Evolutionary conservation across 2,888 invertebrate genomes (phyloP), one percentile per base, ranked within the genome.

Genomic region (Parascotia fuliginaria): DNA sequence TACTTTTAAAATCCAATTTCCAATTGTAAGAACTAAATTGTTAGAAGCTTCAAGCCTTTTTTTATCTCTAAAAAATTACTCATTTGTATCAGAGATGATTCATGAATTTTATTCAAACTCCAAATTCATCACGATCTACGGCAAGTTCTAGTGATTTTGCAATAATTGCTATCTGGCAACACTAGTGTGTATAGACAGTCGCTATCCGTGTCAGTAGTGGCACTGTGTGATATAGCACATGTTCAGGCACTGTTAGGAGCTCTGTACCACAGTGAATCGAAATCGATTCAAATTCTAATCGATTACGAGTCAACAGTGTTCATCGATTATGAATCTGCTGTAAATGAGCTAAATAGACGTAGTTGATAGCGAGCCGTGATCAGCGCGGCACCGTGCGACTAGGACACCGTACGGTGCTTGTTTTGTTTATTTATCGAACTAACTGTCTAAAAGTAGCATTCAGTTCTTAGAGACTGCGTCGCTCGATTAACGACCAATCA

Each of bases 351-450:
- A 60, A 47, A 65, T 75, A 72, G 64, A 55, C 43, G 34, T 71
- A 65, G 61, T 59, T 58, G 53, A 16, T 14, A 64, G 51, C 59
- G 63, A 9, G 9, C 31, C 24, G 24, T 4, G 42, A n/a, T 55
- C 70, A 75, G 65, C 59, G 67, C 64, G 61, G 53, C 59, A 42
- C 48, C 43, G 59, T 56, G 61, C 45, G 65, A 59, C 59, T 48
- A 46, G 56, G 64, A 70, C 67, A 54, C 52, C 60, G 68, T 70
- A 70, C 75, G 66, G 75, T 60, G 81, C 83, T 82, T 79, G 61
- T 76, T 85, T 75, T 82, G 60, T 79, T 79, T 80, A 71, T 77
- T 80, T 79, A 73, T 62, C 52, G 49, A 55, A 74, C 65, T 71
- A 70, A 70, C 67, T 58, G 36, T 49, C 50, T 62, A n/a, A n/a